Evolutionary conservation across 2,797 vertebrate species (phyloP), one percentile per base, ranked within the genome.

Genomic region (Lutjanus campechanus): DNA sequence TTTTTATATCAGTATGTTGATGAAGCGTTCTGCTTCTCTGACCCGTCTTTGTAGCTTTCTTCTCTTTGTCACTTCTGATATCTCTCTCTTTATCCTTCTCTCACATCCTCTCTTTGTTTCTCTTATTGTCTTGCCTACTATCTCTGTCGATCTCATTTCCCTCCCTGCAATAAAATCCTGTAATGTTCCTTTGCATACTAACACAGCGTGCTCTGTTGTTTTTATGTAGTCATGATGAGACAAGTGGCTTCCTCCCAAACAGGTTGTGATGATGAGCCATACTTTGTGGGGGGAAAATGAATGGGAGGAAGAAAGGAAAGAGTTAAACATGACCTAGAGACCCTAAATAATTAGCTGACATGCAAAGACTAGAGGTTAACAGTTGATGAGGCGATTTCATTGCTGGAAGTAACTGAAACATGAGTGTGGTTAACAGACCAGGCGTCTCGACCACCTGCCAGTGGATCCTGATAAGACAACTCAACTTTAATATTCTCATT

Each of bases 1-100:
- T 66, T 73, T 51, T 13, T 62, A 25, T 60, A 74, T 75, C 29
- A 53, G 29, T 69, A 29, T 63, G 40, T 44, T 40, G 46, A 79
- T 76, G 19, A 53, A 41, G 22, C 1, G 1, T n/a, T 59, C 9
- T 59, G n/a, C 36, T 58, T 49, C 17, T 16, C 8, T 51, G 68
- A 64, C 29, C 11, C 8, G 1, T 56, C 47, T 72, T 46, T 65
- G 43, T 53, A 11, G 47, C 66, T 55, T 22, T 68, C 47, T 36
- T 16, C 17, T 69, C 50, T 46, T 9, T 81, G 44, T 80, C 8
- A 49, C 12, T 12, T 76, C 44, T 47, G 65, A 47, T 71, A 16
- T 54, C 15, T 17, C 9, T 17, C 9, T 60, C 8, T 5, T 69
- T 29, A 44, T 51, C 36, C 12, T 41, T 15, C 16, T 49, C 40